Evolutionary conservation across 2,113 vertebrate genomes (phyloP).

Genomic region (Bujurquina vittata): DNA sequence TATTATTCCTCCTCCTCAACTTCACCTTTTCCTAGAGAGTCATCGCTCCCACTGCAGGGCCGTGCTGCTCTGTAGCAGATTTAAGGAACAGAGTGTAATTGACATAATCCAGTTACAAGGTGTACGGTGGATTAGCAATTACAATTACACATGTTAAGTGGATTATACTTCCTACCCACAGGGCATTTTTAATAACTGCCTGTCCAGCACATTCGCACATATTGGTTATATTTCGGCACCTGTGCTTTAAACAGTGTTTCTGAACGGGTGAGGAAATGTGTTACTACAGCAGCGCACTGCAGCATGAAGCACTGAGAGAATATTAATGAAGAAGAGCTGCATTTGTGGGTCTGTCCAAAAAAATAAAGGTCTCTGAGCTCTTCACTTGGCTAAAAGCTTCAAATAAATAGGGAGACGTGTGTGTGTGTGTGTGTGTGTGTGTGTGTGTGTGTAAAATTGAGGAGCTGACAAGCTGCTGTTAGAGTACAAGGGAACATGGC

Average conservation of each 20-base stretch:
- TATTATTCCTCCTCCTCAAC: neutral
- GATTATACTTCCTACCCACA: neutral
- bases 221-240: neutral
- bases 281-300: conserved; percentile 45
- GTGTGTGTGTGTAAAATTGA: conserved; percentile 15
- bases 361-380: neutral
- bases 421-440: neutral
- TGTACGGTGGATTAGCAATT: neutral
- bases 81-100: neutral
- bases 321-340: conserved; percentile 51
- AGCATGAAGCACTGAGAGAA: conserved; percentile 51
- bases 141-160: neutral
- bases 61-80: neutral
- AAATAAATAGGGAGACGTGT: neutral
- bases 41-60: neutral
- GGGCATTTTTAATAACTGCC: neutral
- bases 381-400: conserved; percentile 17
- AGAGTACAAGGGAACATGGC: conserved; percentile 66
- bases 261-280: conserved; percentile 15
- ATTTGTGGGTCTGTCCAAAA: conserved; percentile 5
- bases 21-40: conserved; percentile 2
- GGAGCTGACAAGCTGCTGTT: conserved; percentile 42
- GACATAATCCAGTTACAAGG: neutral
- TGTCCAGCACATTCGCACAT: neutral
- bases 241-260: conserved; percentile 18